Evolutionary conservation across 2,113 vertebrate species (phyloP).

Genomic region (Speoplatyrhinus poulsoni): DNA sequence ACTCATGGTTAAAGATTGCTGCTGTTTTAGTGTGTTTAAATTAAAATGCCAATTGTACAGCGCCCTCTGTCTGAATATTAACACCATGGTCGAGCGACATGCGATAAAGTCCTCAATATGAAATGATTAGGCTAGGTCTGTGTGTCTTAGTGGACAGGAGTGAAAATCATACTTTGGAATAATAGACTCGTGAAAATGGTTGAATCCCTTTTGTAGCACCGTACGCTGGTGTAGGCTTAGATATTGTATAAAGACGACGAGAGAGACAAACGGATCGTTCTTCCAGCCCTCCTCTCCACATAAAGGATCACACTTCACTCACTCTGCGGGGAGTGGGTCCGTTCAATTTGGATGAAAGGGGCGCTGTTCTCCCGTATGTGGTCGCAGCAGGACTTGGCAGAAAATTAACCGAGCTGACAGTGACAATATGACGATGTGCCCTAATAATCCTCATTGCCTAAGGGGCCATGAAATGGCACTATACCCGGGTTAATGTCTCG

Average conservation of each 20-base stretch:
- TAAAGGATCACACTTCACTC: constrained; percentile 34
- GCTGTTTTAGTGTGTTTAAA: neutral
- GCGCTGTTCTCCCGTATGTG: constrained; percentile 46
- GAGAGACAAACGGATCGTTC: constrained; percentile 44
- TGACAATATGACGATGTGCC: constrained; percentile 41
- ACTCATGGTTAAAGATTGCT: neutral
- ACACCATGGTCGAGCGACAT: neutral
- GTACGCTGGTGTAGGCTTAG: constrained; percentile 12
- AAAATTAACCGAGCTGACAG: constrained; percentile 39
- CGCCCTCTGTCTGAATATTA: constrained; percentile 56
- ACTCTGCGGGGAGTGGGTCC: constrained; percentile 42
- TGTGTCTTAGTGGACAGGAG: neutral
- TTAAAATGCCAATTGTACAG: constrained; percentile 17
- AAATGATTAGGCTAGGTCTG: neutral
- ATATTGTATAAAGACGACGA: constrained; percentile 22
- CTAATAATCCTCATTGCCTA: constrained; percentile 12
- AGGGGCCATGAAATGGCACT: constrained; percentile 31
- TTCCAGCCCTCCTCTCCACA: constrained; percentile 15
- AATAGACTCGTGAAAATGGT: neutral
- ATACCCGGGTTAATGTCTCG: neutral
- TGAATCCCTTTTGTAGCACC: constrained; percentile 11
- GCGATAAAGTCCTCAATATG: neutral
- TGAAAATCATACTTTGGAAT: neutral
- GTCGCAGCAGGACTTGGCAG: constrained; percentile 43
- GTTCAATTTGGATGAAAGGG: constrained; percentile 38